Percentiles rank a stretch among this genome's conserved stretches.
Conservation (phyloP, 2,113 vertebrate genomes). For the Petroica traversi region DNA sequence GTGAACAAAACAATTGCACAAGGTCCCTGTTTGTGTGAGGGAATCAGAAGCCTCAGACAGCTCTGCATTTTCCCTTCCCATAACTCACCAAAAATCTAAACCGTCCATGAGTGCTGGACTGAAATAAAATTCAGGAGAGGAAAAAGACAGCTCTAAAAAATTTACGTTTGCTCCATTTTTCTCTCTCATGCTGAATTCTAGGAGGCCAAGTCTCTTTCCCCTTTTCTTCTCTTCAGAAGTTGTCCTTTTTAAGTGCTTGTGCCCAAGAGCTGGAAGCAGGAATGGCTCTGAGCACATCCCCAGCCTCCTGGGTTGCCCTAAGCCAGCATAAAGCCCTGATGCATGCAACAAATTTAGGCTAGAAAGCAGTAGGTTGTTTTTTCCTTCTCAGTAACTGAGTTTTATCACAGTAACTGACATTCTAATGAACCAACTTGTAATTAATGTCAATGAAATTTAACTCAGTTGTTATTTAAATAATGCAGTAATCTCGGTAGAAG, state of each 20-base stretch:
- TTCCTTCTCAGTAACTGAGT: neutral
- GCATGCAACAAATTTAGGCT: neutral
- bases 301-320: neutral
- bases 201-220: neutral
- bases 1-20: neutral
- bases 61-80: neutral
- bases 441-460: neutral
- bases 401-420: neutral
- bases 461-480: neutral
- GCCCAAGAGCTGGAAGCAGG: neutral
- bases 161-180: neutral
- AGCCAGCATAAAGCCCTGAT: neutral
- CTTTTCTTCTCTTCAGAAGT: neutral
- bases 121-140: neutral
- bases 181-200: neutral
- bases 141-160: neutral
- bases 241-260: fast-evolving
- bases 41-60: neutral
- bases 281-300: neutral
- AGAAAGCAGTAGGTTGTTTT: neutral
- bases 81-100: neutral
- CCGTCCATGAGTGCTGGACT: neutral
- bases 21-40: fast-evolving
- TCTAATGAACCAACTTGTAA: conserved; percentile 5
- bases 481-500: neutral